Base-by-base conservation (phyloP, 2,797 vertebrate genomes). In the Lates japonicus region DNA sequence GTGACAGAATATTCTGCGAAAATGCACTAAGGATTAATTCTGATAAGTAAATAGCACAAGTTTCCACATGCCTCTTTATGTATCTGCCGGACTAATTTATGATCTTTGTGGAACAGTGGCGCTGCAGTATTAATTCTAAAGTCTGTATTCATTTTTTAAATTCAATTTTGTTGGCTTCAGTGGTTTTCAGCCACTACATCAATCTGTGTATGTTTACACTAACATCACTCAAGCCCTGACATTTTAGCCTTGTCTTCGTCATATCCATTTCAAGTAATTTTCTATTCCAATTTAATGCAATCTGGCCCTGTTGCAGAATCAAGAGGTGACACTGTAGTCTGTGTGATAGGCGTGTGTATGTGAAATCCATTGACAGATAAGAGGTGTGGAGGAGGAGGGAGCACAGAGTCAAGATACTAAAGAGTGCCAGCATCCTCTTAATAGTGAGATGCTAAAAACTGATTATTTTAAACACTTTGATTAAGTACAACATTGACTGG, bases 351-450 rank as follows among this genome's bases (percentile, higher is more conserved):
- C 44, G 16, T 41, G 46, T 52, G 63, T 20, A 9, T 33, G 25
- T 54, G 60, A 71, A 73, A 85, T 41, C 62, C 64, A 76, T 14
- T 33, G 48, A 63, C 19, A 61, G 69, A 70, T 48, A 46, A 70
- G 65, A 75, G 60, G 49, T 46, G 60, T 60, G 74, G 57, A 70
- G 57, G 59, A 79, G 57, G 59, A 79, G 71, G 60, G 62, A 19
- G 62, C 73, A 13, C 3, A 61, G 17, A 67, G 63, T 70, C 42
- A 58, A 58, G 29, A 73, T 35, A 35, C 29, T 68, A 20, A 54
- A 4, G 13, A 60, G 33, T 39, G 66, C 17, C 58, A 70, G 73
- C 39, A 44, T 25, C 12, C 48, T 29, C 9, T 7, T 66, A 72
- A 64, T 39, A 16, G 63, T 13, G 8, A 22, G 17, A 61, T 7